Conservation (phyloP, 2,113 vertebrate genomes). For the Oreotrochilus melanogaster region DNA sequence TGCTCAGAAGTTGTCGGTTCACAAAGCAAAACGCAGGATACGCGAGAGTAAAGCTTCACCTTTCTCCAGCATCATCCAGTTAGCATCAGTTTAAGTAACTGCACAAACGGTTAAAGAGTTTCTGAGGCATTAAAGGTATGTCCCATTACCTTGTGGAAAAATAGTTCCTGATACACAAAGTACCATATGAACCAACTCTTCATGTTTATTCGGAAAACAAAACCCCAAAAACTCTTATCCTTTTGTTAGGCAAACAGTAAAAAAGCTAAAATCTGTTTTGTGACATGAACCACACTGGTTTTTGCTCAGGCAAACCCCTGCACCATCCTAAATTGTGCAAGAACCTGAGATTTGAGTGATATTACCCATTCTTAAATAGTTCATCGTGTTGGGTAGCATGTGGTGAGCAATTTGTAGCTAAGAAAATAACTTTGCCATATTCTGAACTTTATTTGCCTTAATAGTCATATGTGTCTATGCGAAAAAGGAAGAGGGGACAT, state of each 20-base stretch:
- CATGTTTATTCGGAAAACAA: neutral
- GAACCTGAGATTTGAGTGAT: neutral
- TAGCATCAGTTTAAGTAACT: neutral
- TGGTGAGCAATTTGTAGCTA: neutral
- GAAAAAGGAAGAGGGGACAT: neutral
- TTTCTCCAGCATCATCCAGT: too few relatives aligned
- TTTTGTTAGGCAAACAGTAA: neutral
- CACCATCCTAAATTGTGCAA: rapidly evolving
- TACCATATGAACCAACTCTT: neutral
- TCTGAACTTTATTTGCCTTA: neutral
- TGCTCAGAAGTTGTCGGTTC: neutral
- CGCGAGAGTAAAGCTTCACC: neutral
- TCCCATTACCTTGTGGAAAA: neutral
- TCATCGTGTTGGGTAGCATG: too few relatives aligned
- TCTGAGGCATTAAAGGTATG: neutral
- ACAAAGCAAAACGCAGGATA: neutral
- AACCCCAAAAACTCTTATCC: too few relatives aligned
- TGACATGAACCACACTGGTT: rapidly evolving
- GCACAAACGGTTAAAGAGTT: neutral
- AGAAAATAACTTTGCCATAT: neutral
- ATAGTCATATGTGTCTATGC: rapidly evolving
- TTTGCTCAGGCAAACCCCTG: neutral
- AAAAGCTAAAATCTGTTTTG: neutral
- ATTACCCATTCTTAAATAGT: neutral
- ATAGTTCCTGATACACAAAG: rapidly evolving